Evolutionary conservation across 2,113 vertebrate genomes (phyloP).

Genomic region (Anolis carolinensis): DNA sequence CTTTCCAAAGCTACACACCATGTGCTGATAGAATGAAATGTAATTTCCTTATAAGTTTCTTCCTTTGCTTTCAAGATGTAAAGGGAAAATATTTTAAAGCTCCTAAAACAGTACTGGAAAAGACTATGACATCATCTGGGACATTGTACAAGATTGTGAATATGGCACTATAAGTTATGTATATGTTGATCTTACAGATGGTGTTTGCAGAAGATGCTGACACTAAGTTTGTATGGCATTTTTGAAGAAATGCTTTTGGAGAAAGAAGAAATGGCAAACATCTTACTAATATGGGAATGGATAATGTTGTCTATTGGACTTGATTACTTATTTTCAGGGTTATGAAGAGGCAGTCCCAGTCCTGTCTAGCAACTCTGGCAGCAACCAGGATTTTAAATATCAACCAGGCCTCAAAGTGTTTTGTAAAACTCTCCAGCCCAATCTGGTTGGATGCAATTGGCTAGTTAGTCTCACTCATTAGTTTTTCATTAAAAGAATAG

Average conservation of each 20-base stretch:
- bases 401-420: not conserved
- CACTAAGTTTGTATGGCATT: not conserved
- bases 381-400: not conserved
- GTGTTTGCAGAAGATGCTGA: not conserved
- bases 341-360: not conserved
- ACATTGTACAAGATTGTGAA: slow-evolving; percentile 29
- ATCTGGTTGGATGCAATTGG: too few relatives aligned
- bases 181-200: slow-evolving; percentile 8
- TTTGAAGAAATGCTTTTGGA: not conserved
- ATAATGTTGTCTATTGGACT: too few relatives aligned
- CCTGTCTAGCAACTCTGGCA: not conserved
- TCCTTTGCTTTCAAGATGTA: slow-evolving; percentile 34
- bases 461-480: not conserved
- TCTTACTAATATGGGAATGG: not conserved
- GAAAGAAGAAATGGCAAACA: not conserved
- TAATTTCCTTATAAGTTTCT: slow-evolving; percentile 37
- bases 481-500: not conserved
- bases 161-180: slow-evolving; percentile 24
- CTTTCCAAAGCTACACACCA: slow-evolving; percentile 39
- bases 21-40: slow-evolving; percentile 40
- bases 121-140: slow-evolving; percentile 4
- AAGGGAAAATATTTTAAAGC: slow-evolving; percentile 16
- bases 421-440: not conserved
- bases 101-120: slow-evolving; percentile 38
- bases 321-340: not conserved